These are phyloP conservation scores for Momotus momota DNA, from an alignment of 2,797 vertebrate species.

Conservation along the genomic window DNA sequence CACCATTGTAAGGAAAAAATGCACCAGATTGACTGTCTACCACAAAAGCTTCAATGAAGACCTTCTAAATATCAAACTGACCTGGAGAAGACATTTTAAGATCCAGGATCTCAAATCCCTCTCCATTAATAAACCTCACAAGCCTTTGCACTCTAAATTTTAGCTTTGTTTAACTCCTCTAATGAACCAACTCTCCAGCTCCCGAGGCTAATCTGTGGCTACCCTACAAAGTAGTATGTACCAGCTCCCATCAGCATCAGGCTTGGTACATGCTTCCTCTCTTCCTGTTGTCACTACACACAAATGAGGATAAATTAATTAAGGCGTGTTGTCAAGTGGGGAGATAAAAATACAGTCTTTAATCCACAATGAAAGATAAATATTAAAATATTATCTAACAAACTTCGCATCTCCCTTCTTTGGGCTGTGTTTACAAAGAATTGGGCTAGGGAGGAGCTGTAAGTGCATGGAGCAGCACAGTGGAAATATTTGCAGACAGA, in stretches of 20 bases:
- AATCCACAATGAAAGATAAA: conserved; percentile 56
- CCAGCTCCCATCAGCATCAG: neutral
- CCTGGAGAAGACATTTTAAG: neutral
- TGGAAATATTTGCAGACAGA: conserved; percentile 77
- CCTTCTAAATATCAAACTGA: neutral
- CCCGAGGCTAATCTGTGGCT: neutral
- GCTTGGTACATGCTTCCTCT: neutral
- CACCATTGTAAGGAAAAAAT: neutral
- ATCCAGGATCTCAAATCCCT: neutral
- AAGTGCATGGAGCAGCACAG: neutral
- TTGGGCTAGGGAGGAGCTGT: neutral
- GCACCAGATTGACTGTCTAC: neutral
- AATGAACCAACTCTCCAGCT: neutral
- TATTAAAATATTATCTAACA: conserved; percentile 70
- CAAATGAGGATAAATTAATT: neutral
- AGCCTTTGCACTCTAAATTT: neutral
- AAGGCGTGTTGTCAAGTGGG: neutral
- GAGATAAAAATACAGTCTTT: neutral
- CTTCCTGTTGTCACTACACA: neutral
- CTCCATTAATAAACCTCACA: neutral
- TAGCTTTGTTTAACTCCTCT: neutral
- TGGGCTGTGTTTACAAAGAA: neutral
- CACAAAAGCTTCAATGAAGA: neutral
- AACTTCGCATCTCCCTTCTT: neutral
- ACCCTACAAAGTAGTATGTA: neutral